A percentile compares a stretch with the other conserved stretches of the same genome.
phyloP scores from a whole-genome alignment of 2,113 vertebrate genomes.

The Zosterops pallidus region DNA sequence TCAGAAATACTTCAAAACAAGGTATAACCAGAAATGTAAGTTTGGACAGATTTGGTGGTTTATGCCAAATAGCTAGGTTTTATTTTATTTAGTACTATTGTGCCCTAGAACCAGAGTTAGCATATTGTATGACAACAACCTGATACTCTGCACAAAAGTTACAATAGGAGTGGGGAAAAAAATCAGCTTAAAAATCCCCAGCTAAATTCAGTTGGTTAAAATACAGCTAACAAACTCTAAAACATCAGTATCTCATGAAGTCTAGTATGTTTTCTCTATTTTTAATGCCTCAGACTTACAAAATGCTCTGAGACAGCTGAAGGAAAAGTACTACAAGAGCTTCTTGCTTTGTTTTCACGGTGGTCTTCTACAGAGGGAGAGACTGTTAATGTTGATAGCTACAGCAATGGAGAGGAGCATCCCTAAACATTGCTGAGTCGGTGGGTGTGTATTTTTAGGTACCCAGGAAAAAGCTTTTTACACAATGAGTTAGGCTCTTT shows the following conservation, averaged over 20 bases:
- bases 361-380: fast-evolving
- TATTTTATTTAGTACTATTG: neutral
- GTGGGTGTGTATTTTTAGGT: neutral
- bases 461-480: neutral
- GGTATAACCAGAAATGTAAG: neutral
- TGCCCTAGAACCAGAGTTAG: neutral
- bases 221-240: neutral
- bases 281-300: neutral
- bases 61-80: neutral
- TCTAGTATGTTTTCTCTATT: neutral
- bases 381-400: neutral
- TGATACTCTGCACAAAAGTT: neutral
- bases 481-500: neutral
- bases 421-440: neutral
- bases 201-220: neutral
- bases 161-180: neutral
- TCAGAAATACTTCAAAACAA: conserved; percentile 6
- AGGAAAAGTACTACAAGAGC: neutral
- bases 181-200: neutral
- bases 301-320: neutral
- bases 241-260: neutral
- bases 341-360: neutral
- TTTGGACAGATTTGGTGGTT: neutral
- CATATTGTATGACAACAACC: neutral
- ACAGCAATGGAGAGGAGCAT: neutral